Evolutionary conservation across 92 coral and sea anemone genomes (phyloP).

Genomic region (Chrysogorgia sp.): DNA sequence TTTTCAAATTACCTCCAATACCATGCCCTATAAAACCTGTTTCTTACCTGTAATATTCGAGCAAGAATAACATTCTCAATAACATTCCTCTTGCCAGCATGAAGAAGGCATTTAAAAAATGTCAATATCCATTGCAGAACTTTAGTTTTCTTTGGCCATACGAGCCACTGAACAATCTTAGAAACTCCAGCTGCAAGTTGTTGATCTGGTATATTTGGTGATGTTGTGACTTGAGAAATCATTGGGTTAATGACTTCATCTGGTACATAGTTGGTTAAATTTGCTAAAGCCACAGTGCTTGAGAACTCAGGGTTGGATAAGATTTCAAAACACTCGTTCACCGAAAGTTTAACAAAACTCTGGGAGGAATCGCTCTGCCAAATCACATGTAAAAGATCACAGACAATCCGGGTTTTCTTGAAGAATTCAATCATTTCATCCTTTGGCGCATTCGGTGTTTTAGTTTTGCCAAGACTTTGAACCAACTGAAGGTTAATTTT

Average conservation of each 20-base stretch:
- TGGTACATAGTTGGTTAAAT: slow-evolving; percentile 28
- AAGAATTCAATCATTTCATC: slow-evolving; percentile 67
- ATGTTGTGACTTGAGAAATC: slow-evolving; percentile 27
- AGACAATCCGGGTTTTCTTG: slow-evolving; percentile 1
- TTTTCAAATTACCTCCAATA: no score
- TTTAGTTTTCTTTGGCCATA: slow-evolving; percentile 45
- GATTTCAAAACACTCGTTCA: slow-evolving; percentile 41
- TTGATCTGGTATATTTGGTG: slow-evolving; percentile 5
- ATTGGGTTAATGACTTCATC: slow-evolving; percentile 35
- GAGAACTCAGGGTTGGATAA: slow-evolving; percentile 22
- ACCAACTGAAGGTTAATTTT: slow-evolving; percentile 56
- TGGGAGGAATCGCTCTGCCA: slow-evolving; percentile 26
- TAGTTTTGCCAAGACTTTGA: slow-evolving; percentile 74
- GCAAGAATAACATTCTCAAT: slow-evolving; percentile 19
- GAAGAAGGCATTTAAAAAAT: slow-evolving; percentile 20
- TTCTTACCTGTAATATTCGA: slow-evolving; percentile 31
- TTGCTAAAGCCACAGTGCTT: slow-evolving; percentile 40
- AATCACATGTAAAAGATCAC: slow-evolving; percentile 16
- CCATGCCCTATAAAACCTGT: no score
- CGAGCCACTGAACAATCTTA: slow-evolving; percentile 46
- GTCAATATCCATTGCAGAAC: slow-evolving; percentile 27
- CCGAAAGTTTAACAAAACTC: slow-evolving; percentile 16
- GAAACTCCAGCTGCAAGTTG: slow-evolving; percentile 12
- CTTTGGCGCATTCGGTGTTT: slow-evolving; percentile 88
- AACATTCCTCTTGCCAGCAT: slow-evolving; percentile 14